Conservation (phyloP, 2,797 vertebrate genomes). For the Masticophis lateralis region DNA sequence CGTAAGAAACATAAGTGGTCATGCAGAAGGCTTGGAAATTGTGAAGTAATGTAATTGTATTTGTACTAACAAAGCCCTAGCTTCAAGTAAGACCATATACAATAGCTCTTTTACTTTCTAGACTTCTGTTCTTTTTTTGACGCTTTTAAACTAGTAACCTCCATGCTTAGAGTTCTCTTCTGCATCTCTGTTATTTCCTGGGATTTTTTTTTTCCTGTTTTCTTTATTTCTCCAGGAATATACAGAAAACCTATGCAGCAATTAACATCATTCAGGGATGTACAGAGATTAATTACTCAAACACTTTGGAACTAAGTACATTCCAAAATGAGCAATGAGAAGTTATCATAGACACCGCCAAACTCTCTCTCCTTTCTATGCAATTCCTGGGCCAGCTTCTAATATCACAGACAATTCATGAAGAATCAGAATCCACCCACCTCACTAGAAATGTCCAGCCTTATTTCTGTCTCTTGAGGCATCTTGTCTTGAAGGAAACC, state of each 20-base stretch:
- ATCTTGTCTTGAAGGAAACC: not conserved
- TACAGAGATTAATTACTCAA: not conserved
- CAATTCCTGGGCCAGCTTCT: not conserved
- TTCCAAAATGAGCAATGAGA: not conserved
- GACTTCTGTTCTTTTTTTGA: not conserved
- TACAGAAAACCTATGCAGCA: not conserved
- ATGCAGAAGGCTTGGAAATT: not conserved
- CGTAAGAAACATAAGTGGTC: not conserved
- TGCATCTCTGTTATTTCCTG: not conserved
- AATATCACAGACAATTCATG: not conserved
- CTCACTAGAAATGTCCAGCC: not conserved
- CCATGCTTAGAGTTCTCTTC: not conserved
- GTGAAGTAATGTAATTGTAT: not conserved
- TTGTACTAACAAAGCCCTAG: not conserved
- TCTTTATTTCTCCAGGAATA: not conserved
- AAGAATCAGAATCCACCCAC: too few relatives aligned
- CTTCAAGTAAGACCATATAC: not conserved
- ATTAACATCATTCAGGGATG: not conserved
- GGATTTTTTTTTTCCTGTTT: not conserved
- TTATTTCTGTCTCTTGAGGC: not conserved
- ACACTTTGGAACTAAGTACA: not conserved
- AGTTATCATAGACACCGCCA: not conserved
- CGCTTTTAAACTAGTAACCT: not conserved
- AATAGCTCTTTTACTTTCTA: not conserved
- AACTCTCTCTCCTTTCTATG: not conserved